These are phyloP conservation scores for Passer domesticus DNA, from an alignment of 2,113 vertebrate species.

Conservation along the genomic window DNA sequence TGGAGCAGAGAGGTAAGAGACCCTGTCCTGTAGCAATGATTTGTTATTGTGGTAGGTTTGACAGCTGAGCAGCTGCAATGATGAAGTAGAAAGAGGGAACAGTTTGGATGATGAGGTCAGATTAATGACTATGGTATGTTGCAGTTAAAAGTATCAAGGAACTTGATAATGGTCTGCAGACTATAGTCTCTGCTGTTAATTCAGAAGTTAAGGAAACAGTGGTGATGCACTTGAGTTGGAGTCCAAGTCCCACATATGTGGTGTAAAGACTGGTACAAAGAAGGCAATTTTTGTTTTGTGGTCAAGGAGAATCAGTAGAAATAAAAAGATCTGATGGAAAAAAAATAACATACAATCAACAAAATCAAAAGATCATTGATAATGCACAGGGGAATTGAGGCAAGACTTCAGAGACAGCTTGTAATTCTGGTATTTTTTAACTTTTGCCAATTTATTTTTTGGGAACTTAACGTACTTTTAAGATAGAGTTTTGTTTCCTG, in stretches of 20 bases:
- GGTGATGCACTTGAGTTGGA: not conserved
- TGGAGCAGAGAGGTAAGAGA: not conserved
- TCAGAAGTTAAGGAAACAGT: not conserved
- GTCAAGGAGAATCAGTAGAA: not conserved
- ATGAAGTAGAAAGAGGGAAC: not conserved
- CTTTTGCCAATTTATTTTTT: not conserved
- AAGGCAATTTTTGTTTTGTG: not conserved
- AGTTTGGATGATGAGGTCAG: not conserved
- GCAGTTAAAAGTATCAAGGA: not conserved
- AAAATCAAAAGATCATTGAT: not conserved
- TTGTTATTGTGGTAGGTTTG: not conserved
- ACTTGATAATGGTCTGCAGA: not conserved
- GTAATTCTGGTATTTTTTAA: not conserved
- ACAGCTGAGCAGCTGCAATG: not conserved
- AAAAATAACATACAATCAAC: not conserved
- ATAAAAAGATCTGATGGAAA: not conserved
- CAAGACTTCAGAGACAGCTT: not conserved
- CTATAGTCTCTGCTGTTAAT: not conserved
- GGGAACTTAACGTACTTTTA: not conserved
- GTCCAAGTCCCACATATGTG: fast-evolving
- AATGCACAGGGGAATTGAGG: not conserved
- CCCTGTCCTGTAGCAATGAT: not conserved
- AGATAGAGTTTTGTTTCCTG: not conserved
- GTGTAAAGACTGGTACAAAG: not conserved
- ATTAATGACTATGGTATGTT: not conserved